Evolutionary conservation across 2,113 vertebrate genomes (phyloP).

Genomic region (Peucedramus taeniatus): DNA sequence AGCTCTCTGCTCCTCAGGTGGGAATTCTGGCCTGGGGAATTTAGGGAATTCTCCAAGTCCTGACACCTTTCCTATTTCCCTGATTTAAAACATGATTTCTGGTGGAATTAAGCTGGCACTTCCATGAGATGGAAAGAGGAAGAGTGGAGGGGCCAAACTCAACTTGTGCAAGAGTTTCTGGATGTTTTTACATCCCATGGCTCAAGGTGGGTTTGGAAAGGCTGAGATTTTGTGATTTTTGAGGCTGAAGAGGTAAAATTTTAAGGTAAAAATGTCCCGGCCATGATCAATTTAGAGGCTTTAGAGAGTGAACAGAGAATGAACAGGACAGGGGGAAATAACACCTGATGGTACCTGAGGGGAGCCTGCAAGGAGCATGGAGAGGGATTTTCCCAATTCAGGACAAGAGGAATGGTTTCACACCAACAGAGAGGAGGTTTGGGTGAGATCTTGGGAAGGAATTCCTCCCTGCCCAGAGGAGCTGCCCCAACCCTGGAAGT

Average conservation of each 20-base stretch:
- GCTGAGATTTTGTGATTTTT: not conserved
- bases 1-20: not conserved
- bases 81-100: not conserved
- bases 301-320: not conserved
- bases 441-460: not conserved
- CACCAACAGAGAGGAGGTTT: too few relatives aligned
- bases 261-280: not conserved
- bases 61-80: not conserved
- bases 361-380: not conserved
- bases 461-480: not conserved
- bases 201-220: not conserved
- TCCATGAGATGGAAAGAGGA: not conserved
- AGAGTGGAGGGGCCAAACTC: not conserved
- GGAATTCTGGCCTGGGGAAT: not conserved
- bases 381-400: not conserved
- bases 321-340: not conserved
- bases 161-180: not conserved
- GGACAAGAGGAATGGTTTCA: not conserved
- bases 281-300: not conserved
- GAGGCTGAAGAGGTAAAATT: not conserved
- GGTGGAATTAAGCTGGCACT: not conserved
- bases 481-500: not conserved
- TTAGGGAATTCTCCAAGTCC: not conserved
- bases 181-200: fast-evolving
- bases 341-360: not conserved